Conservation (phyloP, 2,113 vertebrate species). For the Synodontis membranacea region DNA sequence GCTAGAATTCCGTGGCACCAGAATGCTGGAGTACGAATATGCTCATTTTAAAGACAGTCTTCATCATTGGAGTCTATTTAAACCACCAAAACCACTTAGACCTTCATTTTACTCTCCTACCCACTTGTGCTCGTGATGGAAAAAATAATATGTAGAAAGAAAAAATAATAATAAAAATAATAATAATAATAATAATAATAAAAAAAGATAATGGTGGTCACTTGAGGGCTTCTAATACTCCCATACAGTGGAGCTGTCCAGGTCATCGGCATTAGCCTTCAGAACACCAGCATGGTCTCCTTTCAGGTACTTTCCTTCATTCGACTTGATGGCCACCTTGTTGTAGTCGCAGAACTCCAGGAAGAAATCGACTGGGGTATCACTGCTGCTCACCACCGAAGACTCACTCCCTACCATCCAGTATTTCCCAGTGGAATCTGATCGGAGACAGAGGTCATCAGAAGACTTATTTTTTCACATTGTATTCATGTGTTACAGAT, state of each 20-base stretch:
- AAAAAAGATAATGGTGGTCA: slow-evolving; percentile 49
- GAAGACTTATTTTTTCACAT: neutral
- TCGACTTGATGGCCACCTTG: slow-evolving; percentile 90
- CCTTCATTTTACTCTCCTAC: slow-evolving; percentile 40
- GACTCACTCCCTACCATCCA: slow-evolving; percentile 92
- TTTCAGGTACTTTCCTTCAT: slow-evolving; percentile 88
- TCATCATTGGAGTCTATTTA: slow-evolving; percentile 5
- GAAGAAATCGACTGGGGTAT: slow-evolving; percentile 89
- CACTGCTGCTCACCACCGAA: slow-evolving; percentile 93
- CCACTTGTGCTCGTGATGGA: slow-evolving; percentile 48
- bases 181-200: slow-evolving; percentile 21
- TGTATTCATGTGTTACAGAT: neutral
- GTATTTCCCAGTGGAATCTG: slow-evolving; percentile 96
- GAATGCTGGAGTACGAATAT: slow-evolving; percentile 34
- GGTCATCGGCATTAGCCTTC: slow-evolving; percentile 88
- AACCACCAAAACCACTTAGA: slow-evolving; percentile 12
- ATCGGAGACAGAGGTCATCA: neutral
- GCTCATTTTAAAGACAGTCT: slow-evolving; percentile 26
- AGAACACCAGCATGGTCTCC: slow-evolving; percentile 96
- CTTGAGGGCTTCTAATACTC: slow-evolving; percentile 85
- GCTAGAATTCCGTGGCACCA: slow-evolving; percentile 34
- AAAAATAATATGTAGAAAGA: slow-evolving; percentile 44
- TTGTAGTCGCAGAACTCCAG: slow-evolving; percentile 98
- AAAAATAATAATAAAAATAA: slow-evolving; percentile 15
- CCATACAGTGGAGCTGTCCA: slow-evolving; percentile 92